A percentile compares a stretch with the other conserved stretches of the same genome.
These are phyloP conservation scores for Eulemur coronatus DNA, from an alignment of 2,797 vertebrate genomes.

Conservation along the genomic window DNA sequence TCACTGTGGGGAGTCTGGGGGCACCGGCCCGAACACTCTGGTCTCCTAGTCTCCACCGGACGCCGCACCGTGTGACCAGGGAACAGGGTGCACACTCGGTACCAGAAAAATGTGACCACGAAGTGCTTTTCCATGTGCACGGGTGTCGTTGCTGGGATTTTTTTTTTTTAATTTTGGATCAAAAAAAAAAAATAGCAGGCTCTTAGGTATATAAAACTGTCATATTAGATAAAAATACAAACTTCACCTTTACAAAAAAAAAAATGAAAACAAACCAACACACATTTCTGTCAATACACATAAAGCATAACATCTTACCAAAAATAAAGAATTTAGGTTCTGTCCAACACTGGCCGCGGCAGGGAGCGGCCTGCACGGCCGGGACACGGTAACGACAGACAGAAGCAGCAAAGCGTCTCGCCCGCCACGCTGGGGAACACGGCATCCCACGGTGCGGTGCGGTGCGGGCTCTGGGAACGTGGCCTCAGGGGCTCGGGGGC, in stretches of 20 bases:
- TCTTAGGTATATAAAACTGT: constrained; percentile 88
- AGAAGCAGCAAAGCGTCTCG: constrained; percentile 87
- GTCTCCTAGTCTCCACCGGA: neutral
- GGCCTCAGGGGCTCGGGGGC: neutral
- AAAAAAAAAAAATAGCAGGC: constrained; percentile 83
- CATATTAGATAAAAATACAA: constrained; percentile 92
- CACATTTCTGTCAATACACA: constrained; percentile 92
- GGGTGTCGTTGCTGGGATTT: neutral
- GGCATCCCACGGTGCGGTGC: constrained; percentile 33
- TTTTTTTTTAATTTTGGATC: constrained; percentile 77
- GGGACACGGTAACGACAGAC: constrained; percentile 87
- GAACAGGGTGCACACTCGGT: constrained; percentile 72
- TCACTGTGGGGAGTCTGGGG: neutral
- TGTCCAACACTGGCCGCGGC: constrained; percentile 86
- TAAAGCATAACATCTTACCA: constrained; percentile 92
- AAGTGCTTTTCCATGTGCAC: constrained; percentile 68
- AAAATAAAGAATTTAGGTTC: constrained; percentile 97
- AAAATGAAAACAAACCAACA: constrained; percentile 8
- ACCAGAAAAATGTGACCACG: constrained; percentile 83
- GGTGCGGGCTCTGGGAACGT: constrained; percentile 72
- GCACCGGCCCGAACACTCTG: neutral
- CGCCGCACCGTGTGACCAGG: neutral
- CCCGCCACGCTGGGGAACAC: constrained; percentile 63
- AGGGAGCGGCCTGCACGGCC: constrained; percentile 86
- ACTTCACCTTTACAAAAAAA: constrained; percentile 89